Percentiles rank a stretch among this genome's conserved stretches.
These are phyloP conservation scores for Narcine bancroftii DNA, from an alignment of 2,113 vertebrate genomes.

Conservation along the genomic window DNA sequence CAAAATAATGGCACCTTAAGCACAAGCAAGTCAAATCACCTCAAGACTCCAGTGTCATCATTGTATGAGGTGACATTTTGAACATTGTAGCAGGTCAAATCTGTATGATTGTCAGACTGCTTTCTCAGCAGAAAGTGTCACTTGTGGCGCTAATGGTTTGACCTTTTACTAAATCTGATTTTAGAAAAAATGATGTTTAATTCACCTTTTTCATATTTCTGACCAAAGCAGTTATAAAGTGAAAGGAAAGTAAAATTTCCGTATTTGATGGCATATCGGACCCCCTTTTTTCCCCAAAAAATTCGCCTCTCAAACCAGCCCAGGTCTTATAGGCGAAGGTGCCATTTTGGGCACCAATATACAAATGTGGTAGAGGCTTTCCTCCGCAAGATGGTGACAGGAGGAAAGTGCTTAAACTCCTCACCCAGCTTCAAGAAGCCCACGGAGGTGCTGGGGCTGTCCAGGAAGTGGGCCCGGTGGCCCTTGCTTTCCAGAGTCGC, in stretches of 20 bases:
- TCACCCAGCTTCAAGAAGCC: too few relatives aligned
- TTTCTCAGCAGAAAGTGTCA: constrained; percentile 7
- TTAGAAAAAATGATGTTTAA: constrained; percentile 11
- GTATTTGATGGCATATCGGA: too few relatives aligned
- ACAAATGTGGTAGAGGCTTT: too few relatives aligned
- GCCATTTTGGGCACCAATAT: too few relatives aligned
- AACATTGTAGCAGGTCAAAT: constrained; percentile 27
- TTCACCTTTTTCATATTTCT: constrained; percentile 13
- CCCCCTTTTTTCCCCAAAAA: too few relatives aligned
- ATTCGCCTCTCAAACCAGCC: too few relatives aligned
- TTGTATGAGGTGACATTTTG: constrained; percentile 26
- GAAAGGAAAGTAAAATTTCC: background rate
- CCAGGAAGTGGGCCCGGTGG: too few relatives aligned
- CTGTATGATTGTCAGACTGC: background rate
- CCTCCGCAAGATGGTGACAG: too few relatives aligned
- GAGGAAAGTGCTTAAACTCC: too few relatives aligned
- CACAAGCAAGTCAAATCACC: constrained; percentile 9
- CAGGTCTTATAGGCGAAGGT: too few relatives aligned
- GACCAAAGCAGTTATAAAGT: background rate
- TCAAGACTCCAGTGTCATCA: background rate
- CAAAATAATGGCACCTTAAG: background rate
- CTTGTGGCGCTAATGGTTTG: background rate
- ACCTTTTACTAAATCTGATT: constrained; percentile 30
- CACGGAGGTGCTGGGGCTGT: too few relatives aligned
- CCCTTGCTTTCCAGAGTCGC: too few relatives aligned